These are phyloP conservation scores for Campodea augens DNA, from an alignment of 1,140 invertebrate genomes.

Conservation along the genomic window DNA sequence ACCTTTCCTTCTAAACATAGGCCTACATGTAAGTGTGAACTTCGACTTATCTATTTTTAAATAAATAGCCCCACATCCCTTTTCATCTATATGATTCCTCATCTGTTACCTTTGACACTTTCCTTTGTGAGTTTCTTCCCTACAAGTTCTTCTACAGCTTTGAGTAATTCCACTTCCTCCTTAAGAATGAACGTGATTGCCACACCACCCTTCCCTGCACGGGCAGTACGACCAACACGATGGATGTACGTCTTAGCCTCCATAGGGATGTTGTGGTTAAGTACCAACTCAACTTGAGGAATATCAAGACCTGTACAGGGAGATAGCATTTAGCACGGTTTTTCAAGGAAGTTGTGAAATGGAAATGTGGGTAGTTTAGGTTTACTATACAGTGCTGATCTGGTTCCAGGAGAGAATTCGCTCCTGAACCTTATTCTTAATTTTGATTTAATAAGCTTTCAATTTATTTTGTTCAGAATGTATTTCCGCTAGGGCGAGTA, in stretches of 20 bases:
- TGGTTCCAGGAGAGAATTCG: too few species aligned
- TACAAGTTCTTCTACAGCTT: slow-evolving; percentile 68
- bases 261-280: slow-evolving; percentile 84
- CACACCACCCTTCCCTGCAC: slow-evolving; percentile 68
- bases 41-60: too few species aligned
- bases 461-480: too few species aligned
- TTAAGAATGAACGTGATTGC: slow-evolving; percentile 83
- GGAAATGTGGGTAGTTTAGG: neutral
- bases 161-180: slow-evolving; percentile 67
- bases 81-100: too few species aligned
- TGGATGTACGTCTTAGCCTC: slow-evolving; percentile 90
- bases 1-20: too few species aligned
- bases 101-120: slow-evolving; percentile 63
- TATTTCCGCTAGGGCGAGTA: too few species aligned
- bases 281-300: slow-evolving; percentile 71
- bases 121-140: slow-evolving; percentile 69
- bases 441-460: too few species aligned
- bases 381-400: neutral
- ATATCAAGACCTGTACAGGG: slow-evolving; percentile 55
- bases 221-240: slow-evolving; percentile 85
- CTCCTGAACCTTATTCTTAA: too few species aligned
- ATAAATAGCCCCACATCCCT: too few species aligned
- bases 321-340: too few species aligned
- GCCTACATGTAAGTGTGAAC: too few species aligned
- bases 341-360: neutral